Evolutionary conservation across 2,113 vertebrate genomes (phyloP).

Genomic region (Perca fluviatilis): DNA sequence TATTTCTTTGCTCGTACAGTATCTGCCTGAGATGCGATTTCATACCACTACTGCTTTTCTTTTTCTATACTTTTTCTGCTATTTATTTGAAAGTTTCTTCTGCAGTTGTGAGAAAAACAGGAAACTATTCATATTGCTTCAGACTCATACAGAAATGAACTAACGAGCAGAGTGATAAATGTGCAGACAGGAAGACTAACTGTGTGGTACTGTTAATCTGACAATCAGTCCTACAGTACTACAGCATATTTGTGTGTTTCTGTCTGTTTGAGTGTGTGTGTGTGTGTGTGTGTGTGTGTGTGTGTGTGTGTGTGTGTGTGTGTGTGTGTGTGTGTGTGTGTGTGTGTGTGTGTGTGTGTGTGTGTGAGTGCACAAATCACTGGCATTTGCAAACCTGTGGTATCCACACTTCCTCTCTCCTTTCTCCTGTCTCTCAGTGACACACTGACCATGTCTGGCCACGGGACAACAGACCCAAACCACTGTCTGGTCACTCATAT

Average conservation of each 20-base stretch:
- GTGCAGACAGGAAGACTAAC: neutral
- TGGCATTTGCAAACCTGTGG: conserved; percentile 71
- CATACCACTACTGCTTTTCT: neutral
- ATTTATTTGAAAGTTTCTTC: conserved; percentile 11
- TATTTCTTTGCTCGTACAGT: conserved; percentile 29
- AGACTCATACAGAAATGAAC: conserved; percentile 15
- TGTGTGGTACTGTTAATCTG: neutral
- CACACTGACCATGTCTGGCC: conserved; percentile 75
- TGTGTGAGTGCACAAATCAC: conserved; percentile 47
- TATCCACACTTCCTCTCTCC: conserved; percentile 78
- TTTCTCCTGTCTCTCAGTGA: conserved; percentile 72
- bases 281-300: conserved; percentile 4
- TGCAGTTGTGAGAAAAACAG: conserved; percentile 47
- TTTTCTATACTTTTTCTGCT: conserved; percentile 1
- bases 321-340: conserved; percentile 26
- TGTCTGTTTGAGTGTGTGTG: conserved; percentile 10
- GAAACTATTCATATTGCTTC: conserved; percentile 44
- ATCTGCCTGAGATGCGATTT: conserved; percentile 10
- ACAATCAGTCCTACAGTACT: neutral
- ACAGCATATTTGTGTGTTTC: conserved; percentile 20
- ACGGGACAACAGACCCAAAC: conserved; percentile 75
- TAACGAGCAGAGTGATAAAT: neutral
- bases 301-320: conserved; percentile 4
- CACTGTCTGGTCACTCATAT: conserved; percentile 82
- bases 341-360: conserved; percentile 33